Evolutionary conservation across 2,113 vertebrate genomes (phyloP).

Genomic region (Cephalopterus ornatus): DNA sequence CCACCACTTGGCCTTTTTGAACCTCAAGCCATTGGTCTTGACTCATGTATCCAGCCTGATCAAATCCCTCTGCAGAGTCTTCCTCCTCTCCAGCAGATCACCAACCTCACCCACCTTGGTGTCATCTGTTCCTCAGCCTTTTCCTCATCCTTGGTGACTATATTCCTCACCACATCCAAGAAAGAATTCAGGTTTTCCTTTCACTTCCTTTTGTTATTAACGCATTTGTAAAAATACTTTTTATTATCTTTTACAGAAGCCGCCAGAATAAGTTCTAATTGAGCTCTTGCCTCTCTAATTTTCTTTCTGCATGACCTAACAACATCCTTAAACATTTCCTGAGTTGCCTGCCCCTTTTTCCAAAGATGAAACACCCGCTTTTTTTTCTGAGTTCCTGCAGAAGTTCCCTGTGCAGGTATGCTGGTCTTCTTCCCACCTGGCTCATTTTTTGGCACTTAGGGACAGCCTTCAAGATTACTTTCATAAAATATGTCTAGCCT

Average conservation of each 20-base stretch:
- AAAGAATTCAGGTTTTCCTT: neutral
- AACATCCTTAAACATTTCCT: neutral
- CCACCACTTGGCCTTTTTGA: rapidly evolving
- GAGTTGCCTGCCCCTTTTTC: neutral
- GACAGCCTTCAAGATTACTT: neutral
- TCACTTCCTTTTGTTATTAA: neutral
- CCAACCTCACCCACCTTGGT: too few relatives aligned
- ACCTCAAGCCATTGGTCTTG: neutral
- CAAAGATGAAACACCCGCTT: neutral
- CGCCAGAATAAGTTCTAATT: neutral
- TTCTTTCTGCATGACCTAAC: neutral
- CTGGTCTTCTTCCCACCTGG: neutral
- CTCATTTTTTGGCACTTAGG: neutral
- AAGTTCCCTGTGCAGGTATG: neutral
- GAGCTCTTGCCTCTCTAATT: rapidly evolving
- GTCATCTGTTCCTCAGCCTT: neutral
- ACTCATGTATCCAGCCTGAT: neutral
- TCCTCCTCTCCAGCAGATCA: neutral
- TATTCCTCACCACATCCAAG: neutral
- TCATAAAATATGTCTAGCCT: neutral
- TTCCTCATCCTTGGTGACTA: neutral
- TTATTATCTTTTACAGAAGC: neutral
- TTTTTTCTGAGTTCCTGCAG: neutral
- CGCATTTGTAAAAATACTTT: neutral
- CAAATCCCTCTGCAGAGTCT: neutral